Conservation (phyloP, 2,888 invertebrate species). For the Trichogramma evanescens region DNA sequence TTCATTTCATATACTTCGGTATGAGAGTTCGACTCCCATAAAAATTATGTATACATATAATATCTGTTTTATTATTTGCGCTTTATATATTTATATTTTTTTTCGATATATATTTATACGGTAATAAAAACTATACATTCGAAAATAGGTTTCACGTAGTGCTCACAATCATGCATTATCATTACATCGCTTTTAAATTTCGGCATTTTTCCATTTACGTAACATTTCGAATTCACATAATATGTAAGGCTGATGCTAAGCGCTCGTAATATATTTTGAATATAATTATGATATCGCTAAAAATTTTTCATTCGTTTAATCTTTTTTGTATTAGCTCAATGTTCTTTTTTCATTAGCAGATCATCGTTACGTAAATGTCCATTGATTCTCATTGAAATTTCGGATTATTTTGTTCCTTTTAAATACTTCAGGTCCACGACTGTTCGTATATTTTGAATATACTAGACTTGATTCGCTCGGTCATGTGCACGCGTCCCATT, state of each 20-base stretch:
- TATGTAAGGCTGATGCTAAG: conserved; percentile 7
- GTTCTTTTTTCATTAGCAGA: too few relatives aligned
- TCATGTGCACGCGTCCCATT: too few relatives aligned
- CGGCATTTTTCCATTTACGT: too few relatives aligned
- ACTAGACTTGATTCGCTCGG: too few relatives aligned
- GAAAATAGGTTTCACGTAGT: background rate
- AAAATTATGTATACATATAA: background rate
- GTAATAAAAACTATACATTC: conserved; percentile 7
- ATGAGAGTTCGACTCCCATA: background rate
- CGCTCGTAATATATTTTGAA: conserved; percentile 15
- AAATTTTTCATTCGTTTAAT: conserved; percentile 15
- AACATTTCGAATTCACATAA: background rate
- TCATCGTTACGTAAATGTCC: too few relatives aligned
- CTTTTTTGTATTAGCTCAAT: too few relatives aligned
- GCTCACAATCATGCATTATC: too few relatives aligned
- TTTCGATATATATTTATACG: background rate
- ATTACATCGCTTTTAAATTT: too few relatives aligned
- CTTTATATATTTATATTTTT: background rate
- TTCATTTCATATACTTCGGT: background rate
- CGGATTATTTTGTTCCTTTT: too few relatives aligned
- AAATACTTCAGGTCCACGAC: too few relatives aligned
- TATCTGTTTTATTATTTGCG: background rate
- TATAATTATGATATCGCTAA: conserved; percentile 16
- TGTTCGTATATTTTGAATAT: too few relatives aligned
- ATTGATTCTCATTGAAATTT: too few relatives aligned